These are phyloP conservation scores for Epinephelus malabaricus DNA, from an alignment of 2,797 vertebrate species.

Conservation along the genomic window DNA sequence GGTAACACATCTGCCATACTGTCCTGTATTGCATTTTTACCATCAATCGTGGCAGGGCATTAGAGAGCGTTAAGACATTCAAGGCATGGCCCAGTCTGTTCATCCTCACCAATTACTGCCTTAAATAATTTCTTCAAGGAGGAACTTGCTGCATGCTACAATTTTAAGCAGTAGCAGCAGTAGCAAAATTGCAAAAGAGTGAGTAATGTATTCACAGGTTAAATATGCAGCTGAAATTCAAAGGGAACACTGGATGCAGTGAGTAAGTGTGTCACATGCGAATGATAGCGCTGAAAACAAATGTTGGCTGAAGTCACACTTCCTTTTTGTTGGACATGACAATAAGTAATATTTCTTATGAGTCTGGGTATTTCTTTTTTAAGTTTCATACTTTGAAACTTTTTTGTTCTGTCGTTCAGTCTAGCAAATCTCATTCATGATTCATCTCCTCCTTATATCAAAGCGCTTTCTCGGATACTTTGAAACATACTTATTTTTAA, in stretches of 20 bases:
- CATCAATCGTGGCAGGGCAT: neutral
- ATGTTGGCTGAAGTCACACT: constrained; percentile 3
- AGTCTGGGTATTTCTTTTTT: constrained; percentile 7
- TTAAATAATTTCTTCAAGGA: neutral
- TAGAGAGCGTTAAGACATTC: neutral
- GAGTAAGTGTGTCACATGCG: neutral
- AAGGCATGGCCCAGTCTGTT: neutral
- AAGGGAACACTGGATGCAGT: neutral
- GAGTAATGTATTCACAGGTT: neutral
- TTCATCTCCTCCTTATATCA: constrained; percentile 45
- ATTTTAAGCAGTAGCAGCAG: neutral
- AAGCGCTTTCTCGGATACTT: constrained; percentile 45
- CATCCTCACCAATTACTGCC: neutral
- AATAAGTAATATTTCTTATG: constrained; percentile 4
- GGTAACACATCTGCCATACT: constrained; percentile 50
- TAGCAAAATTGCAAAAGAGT: neutral
- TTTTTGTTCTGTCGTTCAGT: constrained; percentile 32
- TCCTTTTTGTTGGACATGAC: constrained; percentile 7
- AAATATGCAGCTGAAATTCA: neutral
- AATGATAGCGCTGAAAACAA: constrained; percentile 19
- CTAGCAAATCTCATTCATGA: constrained; percentile 46
- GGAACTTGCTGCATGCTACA: neutral
- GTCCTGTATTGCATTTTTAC: neutral
- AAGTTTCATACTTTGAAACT: constrained; percentile 16
- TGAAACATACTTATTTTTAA: constrained; percentile 62